Evolutionary conservation across 92 coral and sea anemone species (phyloP).

Genomic region (Palythoa caribaeorum): DNA sequence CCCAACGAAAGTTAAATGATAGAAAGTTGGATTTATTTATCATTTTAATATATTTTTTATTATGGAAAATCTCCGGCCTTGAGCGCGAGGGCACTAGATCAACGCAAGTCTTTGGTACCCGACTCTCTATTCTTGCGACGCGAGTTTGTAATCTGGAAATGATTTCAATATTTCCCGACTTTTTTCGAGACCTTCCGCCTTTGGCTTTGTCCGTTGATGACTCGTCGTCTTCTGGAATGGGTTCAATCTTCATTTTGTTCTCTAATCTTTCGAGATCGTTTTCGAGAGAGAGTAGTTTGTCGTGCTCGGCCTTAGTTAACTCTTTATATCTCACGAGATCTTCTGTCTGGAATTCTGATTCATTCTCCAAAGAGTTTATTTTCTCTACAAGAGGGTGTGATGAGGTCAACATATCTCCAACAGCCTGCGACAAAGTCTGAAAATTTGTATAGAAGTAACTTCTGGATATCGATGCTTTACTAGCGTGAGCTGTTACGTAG

Average conservation of each 20-base stretch:
- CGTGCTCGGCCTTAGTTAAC: not conserved
- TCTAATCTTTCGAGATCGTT: constrained; percentile 50
- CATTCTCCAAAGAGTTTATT: constrained; percentile 33
- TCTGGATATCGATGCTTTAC: constrained; percentile 32
- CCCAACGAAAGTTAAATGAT: constrained; percentile 48
- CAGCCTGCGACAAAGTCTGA: constrained; percentile 42
- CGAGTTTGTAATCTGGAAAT: constrained; percentile 37
- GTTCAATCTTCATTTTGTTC: constrained; percentile 27
- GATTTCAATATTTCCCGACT: constrained; percentile 34
- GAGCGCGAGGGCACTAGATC: constrained; percentile 39
- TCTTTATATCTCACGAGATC: constrained; percentile 46
- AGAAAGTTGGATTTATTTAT: constrained; percentile 32
- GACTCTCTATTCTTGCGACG: constrained; percentile 19
- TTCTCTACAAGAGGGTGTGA: constrained; percentile 45
- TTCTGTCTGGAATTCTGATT: constrained; percentile 49
- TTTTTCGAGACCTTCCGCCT: not conserved
- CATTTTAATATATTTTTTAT: constrained; percentile 41
- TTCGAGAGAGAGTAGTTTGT: constrained; percentile 35
- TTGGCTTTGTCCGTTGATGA: not conserved
- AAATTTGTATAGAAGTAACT: constrained; percentile 30
- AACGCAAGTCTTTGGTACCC: not conserved
- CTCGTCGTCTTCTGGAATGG: not conserved
- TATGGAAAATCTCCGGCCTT: constrained; percentile 49
- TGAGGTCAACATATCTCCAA: constrained; percentile 37
- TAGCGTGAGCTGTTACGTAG: constrained; percentile 37